Percentiles rank a stretch among this genome's conserved stretches.
These are phyloP conservation scores for Hucho hucho DNA, from an alignment of 2,113 vertebrate genomes.

Conservation along the genomic window DNA sequence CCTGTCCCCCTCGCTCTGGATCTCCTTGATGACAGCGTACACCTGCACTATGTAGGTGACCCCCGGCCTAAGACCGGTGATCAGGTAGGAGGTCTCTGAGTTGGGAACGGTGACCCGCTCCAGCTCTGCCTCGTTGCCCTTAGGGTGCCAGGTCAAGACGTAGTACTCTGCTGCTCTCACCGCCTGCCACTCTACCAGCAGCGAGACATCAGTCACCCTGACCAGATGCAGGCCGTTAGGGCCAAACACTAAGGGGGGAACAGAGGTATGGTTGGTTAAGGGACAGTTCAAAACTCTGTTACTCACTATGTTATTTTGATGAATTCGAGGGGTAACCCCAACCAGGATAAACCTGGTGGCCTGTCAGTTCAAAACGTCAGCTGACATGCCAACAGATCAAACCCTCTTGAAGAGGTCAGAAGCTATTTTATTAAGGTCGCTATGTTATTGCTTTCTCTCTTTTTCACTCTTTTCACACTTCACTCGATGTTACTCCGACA, in stretches of 20 bases:
- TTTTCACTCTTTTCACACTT: not conserved
- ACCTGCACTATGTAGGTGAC: slow-evolving; percentile 78
- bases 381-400: too few species aligned
- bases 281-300: too few species aligned
- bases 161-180: slow-evolving; percentile 79
- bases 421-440: too few species aligned
- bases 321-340: too few species aligned
- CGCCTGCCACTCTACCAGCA: slow-evolving; percentile 81
- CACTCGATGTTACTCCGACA: slow-evolving; percentile 2
- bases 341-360: too few species aligned
- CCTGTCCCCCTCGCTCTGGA: slow-evolving; percentile 73
- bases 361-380: too few species aligned
- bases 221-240: slow-evolving; percentile 79
- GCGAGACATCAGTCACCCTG: slow-evolving; percentile 74
- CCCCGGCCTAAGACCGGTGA: slow-evolving; percentile 72
- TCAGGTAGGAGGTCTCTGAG: slow-evolving; percentile 75
- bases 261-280: not conserved
- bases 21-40: slow-evolving; percentile 72
- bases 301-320: too few species aligned
- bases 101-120: slow-evolving; percentile 73
- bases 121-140: slow-evolving; percentile 56
- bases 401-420: too few species aligned
- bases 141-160: slow-evolving; percentile 77
- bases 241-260: slow-evolving; percentile 64
- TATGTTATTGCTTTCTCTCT: not conserved